These are phyloP conservation scores for Calliphora vicina DNA, from an alignment of 1,140 invertebrate genomes.

Conservation along the genomic window DNA sequence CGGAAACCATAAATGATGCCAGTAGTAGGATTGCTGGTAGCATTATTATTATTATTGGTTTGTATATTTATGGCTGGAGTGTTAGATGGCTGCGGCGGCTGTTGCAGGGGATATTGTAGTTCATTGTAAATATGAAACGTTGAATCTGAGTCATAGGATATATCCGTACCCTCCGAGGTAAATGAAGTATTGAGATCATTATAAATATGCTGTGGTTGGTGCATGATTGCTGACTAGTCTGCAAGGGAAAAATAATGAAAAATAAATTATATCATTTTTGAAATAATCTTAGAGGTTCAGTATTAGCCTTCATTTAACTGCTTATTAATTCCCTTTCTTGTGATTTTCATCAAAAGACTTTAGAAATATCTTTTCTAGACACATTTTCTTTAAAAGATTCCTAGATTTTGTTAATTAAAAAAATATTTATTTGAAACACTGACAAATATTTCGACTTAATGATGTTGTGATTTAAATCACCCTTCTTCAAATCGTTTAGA, in stretches of 20 bases:
- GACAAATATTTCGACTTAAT: not conserved
- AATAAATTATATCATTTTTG: not conserved
- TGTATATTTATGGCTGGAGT: slow-evolving; percentile 40
- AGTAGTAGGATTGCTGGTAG: slow-evolving; percentile 43
- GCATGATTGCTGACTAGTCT: not conserved
- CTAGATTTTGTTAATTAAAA: not conserved
- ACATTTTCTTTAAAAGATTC: too few relatives aligned
- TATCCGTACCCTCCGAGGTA: slow-evolving; percentile 31
- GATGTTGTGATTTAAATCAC: not conserved
- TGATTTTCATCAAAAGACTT: too few relatives aligned
- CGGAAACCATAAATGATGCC: slow-evolving; percentile 59
- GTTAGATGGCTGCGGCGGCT: slow-evolving; percentile 37
- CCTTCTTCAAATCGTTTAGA: not conserved
- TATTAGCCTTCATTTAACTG: too few relatives aligned
- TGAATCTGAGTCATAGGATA: slow-evolving; percentile 35
- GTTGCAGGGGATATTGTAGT: slow-evolving; percentile 41
- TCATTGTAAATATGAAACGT: slow-evolving; percentile 40
- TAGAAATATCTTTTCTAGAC: too few relatives aligned
- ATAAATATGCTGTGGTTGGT: not conserved
- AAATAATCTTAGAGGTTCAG: too few relatives aligned
- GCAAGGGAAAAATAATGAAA: not conserved
- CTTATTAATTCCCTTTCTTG: too few relatives aligned
- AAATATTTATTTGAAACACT: not conserved
- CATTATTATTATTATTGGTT: slow-evolving; percentile 50
- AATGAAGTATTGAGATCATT: slow-evolving; percentile 39